Evolutionary conservation across 2,888 invertebrate genomes (phyloP).

Genomic region (Rhyacophila evoluta): DNA sequence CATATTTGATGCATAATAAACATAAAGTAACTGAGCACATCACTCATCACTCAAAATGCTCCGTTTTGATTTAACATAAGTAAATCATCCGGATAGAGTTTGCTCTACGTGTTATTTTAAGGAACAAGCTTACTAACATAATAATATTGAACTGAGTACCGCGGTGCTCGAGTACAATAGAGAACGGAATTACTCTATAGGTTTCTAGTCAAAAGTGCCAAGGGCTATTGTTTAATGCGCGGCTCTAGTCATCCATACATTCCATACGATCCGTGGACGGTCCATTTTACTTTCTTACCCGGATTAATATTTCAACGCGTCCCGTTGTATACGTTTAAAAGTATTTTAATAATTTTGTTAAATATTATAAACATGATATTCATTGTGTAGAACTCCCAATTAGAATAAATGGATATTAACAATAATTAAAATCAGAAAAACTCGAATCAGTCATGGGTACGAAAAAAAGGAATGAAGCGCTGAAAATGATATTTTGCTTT

Average conservation of each 20-base stretch:
- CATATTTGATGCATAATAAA: too few species aligned
- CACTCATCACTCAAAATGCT: neutral
- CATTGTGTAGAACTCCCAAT: too few species aligned
- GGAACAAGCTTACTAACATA: neutral
- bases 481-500: too few species aligned
- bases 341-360: too few species aligned
- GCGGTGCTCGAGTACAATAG: neutral
- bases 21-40: neutral
- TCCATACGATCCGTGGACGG: neutral
- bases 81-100: conserved; percentile 1
- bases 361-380: too few species aligned
- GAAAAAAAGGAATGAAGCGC: too few species aligned
- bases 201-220: conserved; percentile 2
- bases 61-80: neutral
- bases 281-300: conserved; percentile 4
- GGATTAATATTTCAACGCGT: neutral
- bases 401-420: too few species aligned
- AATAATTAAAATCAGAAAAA: too few species aligned
- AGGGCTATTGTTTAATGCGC: conserved; percentile 22
- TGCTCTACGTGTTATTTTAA: neutral
- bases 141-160: neutral
- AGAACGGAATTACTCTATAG: neutral
- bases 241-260: neutral
- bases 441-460: too few species aligned
- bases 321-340: too few species aligned